phyloP scores from a whole-genome alignment of 23 tunicate species.

The Aplidium turbinatum region DNA sequence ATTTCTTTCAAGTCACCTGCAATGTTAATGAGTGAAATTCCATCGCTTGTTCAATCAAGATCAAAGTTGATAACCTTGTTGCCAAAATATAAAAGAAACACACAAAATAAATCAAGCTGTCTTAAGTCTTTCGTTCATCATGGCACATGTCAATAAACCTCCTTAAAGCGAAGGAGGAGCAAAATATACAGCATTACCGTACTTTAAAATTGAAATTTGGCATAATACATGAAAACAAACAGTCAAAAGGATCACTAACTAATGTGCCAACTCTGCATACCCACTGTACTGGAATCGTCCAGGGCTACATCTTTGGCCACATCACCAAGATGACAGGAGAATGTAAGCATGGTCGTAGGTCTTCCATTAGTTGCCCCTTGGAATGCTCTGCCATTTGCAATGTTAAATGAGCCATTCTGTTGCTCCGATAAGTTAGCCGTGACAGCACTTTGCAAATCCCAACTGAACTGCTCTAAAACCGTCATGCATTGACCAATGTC shows the following conservation, averaged over 20 bases:
- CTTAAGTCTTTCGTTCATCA: too few species aligned
- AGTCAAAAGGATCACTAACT: not conserved
- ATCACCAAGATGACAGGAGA: slow-evolving; percentile 45
- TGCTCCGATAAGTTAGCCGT: slow-evolving; percentile 40
- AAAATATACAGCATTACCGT: not conserved
- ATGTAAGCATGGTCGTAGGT: slow-evolving; percentile 33
- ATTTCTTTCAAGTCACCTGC: slow-evolving; percentile 64
- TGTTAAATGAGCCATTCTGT: not conserved
- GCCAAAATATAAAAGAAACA: too few species aligned
- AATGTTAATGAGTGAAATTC: not conserved
- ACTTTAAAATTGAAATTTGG: slow-evolving; percentile 1
- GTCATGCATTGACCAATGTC: slow-evolving; percentile 72
- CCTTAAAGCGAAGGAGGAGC: too few species aligned
- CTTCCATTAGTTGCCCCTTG: not conserved
- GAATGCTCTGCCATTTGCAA: not conserved
- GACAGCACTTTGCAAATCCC: slow-evolving; percentile 84
- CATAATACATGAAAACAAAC: not conserved
- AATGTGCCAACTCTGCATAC: slow-evolving; percentile 11
- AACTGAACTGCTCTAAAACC: slow-evolving; percentile 67
- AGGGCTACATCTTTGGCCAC: slow-evolving; percentile 29
- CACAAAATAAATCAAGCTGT: too few species aligned
- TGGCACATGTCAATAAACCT: too few species aligned
- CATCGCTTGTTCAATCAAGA: too few species aligned
- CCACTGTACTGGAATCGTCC: slow-evolving; percentile 51
- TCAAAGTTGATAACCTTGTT: too few species aligned